Evolutionary conservation across 2,113 vertebrate genomes (phyloP).

Genomic region (Ptyas mucosa): DNA sequence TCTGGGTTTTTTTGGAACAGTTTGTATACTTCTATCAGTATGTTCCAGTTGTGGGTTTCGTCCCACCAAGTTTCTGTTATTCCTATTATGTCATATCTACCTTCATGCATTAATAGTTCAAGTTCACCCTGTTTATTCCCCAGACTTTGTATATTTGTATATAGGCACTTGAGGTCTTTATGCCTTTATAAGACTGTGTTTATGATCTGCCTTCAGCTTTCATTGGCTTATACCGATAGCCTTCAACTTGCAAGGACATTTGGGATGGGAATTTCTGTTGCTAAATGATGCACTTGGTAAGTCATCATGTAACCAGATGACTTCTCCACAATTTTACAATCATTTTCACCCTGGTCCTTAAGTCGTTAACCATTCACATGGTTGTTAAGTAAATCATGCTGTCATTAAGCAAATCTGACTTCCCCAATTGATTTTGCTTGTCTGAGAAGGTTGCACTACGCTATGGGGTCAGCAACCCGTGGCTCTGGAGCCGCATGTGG

Average conservation of each 20-base stretch:
- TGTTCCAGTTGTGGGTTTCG: too few relatives aligned
- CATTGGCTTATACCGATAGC: not conserved
- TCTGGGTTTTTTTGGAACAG: too few relatives aligned
- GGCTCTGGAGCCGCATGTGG: too few relatives aligned
- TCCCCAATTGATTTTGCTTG: not conserved
- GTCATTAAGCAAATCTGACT: not conserved
- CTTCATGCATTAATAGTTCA: too few relatives aligned
- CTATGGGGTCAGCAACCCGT: too few relatives aligned
- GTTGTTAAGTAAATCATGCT: not conserved
- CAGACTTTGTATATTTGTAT: too few relatives aligned
- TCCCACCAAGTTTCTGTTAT: too few relatives aligned
- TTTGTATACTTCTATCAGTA: too few relatives aligned
- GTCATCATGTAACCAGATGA: not conserved
- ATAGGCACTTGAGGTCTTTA: too few relatives aligned
- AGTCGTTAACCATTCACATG: not conserved
- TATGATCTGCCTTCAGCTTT: not conserved
- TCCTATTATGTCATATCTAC: too few relatives aligned
- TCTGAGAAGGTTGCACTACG: not conserved
- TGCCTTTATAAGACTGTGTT: not conserved
- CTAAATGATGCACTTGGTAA: not conserved
- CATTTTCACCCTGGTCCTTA: not conserved
- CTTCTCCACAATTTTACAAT: not conserved
- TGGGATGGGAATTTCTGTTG: not conserved
- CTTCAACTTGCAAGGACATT: not conserved
- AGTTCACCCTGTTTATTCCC: too few relatives aligned